These are phyloP conservation scores for Sarcophaga bullata DNA, from an alignment of 1,140 invertebrate genomes.

Conservation along the genomic window DNA sequence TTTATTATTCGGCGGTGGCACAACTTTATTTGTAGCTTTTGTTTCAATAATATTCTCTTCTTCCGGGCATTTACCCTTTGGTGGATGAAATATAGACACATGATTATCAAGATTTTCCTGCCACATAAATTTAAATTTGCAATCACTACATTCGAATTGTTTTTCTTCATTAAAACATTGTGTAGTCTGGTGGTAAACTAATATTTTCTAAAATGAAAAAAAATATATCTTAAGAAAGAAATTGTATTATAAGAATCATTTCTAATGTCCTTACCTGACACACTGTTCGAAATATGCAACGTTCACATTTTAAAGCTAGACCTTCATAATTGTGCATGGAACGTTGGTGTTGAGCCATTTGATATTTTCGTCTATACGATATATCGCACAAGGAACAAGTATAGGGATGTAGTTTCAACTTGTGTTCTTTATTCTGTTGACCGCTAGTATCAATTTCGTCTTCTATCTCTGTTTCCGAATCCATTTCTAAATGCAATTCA, in stretches of 20 bases:
- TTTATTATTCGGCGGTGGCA: background rate
- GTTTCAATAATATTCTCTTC: conserved; percentile 50
- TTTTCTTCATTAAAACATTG: conserved; percentile 57
- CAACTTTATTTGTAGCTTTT: conserved; percentile 44
- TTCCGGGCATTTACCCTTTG: conserved; percentile 44
- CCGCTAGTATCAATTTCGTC: background rate
- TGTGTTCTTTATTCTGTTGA: conserved; percentile 36
- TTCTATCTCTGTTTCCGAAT: conserved; percentile 60
- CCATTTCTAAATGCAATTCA: conserved; percentile 54
- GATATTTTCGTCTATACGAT: conserved; percentile 61
- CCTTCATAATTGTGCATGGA: conserved; percentile 57
- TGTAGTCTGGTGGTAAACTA: conserved; percentile 52
- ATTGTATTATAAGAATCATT: background rate
- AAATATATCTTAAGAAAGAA: background rate
- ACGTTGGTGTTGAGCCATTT: conserved; percentile 58
- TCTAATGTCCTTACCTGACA: conserved; percentile 43
- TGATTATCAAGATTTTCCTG: conserved; percentile 68
- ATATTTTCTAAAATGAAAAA: conserved; percentile 48
- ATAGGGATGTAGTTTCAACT: conserved; percentile 51
- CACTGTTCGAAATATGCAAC: conserved; percentile 57
- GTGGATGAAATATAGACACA: conserved; percentile 62
- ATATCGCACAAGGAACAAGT: conserved; percentile 67
- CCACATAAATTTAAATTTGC: conserved; percentile 67
- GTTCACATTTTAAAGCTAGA: conserved; percentile 52
- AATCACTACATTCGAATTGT: conserved; percentile 65